phyloP scores from a whole-genome alignment of 2,113 vertebrate species.

The Elephas maximus region DNA sequence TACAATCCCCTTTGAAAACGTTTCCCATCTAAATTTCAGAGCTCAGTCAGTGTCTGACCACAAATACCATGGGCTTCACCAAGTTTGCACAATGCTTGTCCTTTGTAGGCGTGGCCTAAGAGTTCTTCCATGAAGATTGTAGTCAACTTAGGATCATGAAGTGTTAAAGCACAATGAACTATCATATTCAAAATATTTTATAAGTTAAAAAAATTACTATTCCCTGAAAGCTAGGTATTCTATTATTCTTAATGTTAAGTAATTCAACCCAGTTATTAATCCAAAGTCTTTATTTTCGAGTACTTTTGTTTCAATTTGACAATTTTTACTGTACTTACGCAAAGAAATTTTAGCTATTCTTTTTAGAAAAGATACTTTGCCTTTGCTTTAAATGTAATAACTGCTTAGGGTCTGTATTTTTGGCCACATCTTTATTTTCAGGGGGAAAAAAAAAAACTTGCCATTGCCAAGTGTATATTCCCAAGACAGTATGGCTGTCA shows the following conservation, averaged over 20 bases:
- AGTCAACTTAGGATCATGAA: neutral
- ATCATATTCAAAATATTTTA: neutral
- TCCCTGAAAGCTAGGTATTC: constrained; percentile 27
- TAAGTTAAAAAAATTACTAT: constrained; percentile 23
- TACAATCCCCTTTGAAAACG: neutral
- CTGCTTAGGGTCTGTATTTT: constrained; percentile 46
- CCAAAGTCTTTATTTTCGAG: neutral
- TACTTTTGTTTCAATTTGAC: constrained; percentile 54
- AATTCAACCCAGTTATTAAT: constrained; percentile 68
- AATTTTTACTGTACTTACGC: constrained; percentile 55
- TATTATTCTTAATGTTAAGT: constrained; percentile 49
- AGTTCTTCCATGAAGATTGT: neutral
- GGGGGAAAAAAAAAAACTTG: neutral
- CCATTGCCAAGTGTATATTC: constrained; percentile 61
- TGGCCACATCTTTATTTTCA: constrained; percentile 68
- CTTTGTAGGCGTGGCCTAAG: neutral
- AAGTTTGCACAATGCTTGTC: neutral
- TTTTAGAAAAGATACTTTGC: constrained; percentile 40
- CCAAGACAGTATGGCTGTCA: constrained; percentile 57
- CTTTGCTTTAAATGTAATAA: constrained; percentile 65
- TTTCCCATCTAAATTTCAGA: neutral
- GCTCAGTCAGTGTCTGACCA: neutral
- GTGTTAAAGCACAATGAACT: neutral
- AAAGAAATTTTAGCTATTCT: constrained; percentile 37
- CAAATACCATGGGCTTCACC: neutral